phyloP scores from a whole-genome alignment of 64 coral and sea anemone species.

The Pocillopora damicornis region DNA sequence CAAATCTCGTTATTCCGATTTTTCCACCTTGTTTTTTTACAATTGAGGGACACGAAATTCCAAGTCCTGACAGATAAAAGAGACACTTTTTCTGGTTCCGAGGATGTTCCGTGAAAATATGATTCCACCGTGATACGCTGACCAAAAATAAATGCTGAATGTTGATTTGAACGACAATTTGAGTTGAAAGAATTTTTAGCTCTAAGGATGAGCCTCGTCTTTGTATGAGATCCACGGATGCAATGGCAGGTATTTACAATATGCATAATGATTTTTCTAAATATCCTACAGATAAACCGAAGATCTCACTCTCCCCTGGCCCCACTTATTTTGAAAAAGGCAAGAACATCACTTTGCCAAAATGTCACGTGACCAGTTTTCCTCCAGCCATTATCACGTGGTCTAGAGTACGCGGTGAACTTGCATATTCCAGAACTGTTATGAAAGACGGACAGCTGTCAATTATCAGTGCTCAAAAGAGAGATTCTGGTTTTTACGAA shows the following conservation, averaged over 20 bases:
- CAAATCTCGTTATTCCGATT: too few species aligned
- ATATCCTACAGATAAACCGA: not conserved
- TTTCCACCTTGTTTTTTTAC: too few species aligned
- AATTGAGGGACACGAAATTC: too few species aligned
- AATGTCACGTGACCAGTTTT: constrained; percentile 5
- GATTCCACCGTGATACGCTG: too few species aligned
- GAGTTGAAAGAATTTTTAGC: too few species aligned
- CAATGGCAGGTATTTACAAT: not conserved
- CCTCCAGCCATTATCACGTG: not conserved
- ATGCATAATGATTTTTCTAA: not conserved
- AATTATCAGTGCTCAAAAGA: not conserved
- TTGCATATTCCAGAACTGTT: not conserved
- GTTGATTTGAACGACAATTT: too few species aligned
- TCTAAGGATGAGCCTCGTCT: not conserved
- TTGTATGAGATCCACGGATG: not conserved
- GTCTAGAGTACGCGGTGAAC: not conserved
- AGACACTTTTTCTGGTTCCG: too few species aligned
- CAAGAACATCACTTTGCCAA: constrained; percentile 16
- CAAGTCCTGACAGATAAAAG: too few species aligned
- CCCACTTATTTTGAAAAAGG: constrained; percentile 7
- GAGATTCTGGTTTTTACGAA: constrained; percentile 33
- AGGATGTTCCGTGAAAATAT: too few species aligned
- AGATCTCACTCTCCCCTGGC: not conserved
- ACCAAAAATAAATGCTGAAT: too few species aligned
- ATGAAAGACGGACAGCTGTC: not conserved